Conservation (phyloP, 1,140 invertebrate species). For the Macrostomum lignano region DNA sequence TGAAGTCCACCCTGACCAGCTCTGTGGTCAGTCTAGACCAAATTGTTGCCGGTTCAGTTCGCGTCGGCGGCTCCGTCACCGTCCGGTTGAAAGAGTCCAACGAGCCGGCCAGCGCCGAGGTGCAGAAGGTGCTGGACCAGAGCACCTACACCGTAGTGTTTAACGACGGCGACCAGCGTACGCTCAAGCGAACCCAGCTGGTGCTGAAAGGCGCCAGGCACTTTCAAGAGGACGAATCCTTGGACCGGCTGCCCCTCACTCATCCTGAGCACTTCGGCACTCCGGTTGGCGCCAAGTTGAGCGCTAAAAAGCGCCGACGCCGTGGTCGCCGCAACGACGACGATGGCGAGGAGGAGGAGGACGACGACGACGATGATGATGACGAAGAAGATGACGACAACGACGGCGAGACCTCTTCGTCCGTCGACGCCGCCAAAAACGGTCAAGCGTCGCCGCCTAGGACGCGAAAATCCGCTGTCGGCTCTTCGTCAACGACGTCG, state of each 20-base stretch:
- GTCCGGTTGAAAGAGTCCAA: background rate
- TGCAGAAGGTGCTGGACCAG: slow-evolving; percentile 7
- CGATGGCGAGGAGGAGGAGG: slow-evolving; percentile 7
- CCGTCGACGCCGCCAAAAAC: too few relatives aligned
- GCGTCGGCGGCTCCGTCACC: background rate
- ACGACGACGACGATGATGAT: slow-evolving; percentile 7
- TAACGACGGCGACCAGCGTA: slow-evolving; percentile 92
- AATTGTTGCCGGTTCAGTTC: background rate
- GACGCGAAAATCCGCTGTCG: too few relatives aligned
- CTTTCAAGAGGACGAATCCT: slow-evolving; percentile 69
- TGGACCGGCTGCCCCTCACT: slow-evolving; percentile 24
- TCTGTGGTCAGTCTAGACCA: slow-evolving; percentile 42
- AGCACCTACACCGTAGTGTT: slow-evolving; percentile 39
- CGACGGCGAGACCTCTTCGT: slow-evolving; percentile 4
- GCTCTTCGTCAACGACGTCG: too few relatives aligned
- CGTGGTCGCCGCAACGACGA: too few relatives aligned
- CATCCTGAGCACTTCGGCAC: slow-evolving; percentile 28
- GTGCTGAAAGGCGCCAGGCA: slow-evolving; percentile 85
- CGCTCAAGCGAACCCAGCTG: slow-evolving; percentile 59
- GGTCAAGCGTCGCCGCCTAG: too few relatives aligned
- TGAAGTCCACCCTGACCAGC: background rate
- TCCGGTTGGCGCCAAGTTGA: slow-evolving; percentile 12
- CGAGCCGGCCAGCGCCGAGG: background rate
- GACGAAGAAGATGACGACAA: slow-evolving; percentile 8
- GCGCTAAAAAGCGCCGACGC: too few relatives aligned